phyloP scores from a whole-genome alignment of 2,888 invertebrate genomes.

The Diachrysia chrysitis region DNA sequence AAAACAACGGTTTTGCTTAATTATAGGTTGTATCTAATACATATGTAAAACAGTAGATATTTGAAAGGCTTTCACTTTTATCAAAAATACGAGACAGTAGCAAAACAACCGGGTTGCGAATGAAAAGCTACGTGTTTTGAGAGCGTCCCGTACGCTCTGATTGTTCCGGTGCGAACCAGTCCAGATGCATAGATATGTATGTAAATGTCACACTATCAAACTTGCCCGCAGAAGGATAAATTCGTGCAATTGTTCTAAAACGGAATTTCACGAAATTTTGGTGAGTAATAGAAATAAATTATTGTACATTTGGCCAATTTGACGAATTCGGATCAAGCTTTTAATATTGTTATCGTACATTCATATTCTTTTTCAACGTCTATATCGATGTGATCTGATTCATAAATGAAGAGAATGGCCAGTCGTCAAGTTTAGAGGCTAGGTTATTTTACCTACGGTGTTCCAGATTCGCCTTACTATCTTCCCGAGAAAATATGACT shows the following conservation, averaged over 20 bases:
- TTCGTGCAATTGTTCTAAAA: slow-evolving; percentile 1
- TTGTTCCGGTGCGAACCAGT: slow-evolving; percentile 59
- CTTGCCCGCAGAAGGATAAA: slow-evolving; percentile 15
- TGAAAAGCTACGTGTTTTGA: slow-evolving; percentile 49
- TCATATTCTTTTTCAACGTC: too few species aligned
- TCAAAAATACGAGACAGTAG: slow-evolving; percentile 19
- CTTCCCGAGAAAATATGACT: too few species aligned
- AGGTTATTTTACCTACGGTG: too few species aligned
- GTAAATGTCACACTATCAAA: slow-evolving; percentile 32
- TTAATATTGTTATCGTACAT: too few species aligned
- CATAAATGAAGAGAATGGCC: too few species aligned
- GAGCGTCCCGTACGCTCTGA: slow-evolving; percentile 62
- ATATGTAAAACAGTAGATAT: slow-evolving; percentile 8
- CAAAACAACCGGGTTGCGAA: slow-evolving; percentile 43
- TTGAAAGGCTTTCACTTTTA: slow-evolving; percentile 49
- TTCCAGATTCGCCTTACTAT: too few species aligned
- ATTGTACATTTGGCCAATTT: too few species aligned
- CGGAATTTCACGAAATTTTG: background rate
- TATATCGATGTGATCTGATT: too few species aligned
- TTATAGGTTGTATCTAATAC: slow-evolving; percentile 4
- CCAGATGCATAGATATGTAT: slow-evolving; percentile 61
- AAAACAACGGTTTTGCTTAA: background rate
- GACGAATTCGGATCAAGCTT: too few species aligned
- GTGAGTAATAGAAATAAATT: background rate
- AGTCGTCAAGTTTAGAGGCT: too few species aligned